phyloP scores from a whole-genome alignment of 2,113 vertebrate genomes.

The Drymodes brunneopygia region DNA sequence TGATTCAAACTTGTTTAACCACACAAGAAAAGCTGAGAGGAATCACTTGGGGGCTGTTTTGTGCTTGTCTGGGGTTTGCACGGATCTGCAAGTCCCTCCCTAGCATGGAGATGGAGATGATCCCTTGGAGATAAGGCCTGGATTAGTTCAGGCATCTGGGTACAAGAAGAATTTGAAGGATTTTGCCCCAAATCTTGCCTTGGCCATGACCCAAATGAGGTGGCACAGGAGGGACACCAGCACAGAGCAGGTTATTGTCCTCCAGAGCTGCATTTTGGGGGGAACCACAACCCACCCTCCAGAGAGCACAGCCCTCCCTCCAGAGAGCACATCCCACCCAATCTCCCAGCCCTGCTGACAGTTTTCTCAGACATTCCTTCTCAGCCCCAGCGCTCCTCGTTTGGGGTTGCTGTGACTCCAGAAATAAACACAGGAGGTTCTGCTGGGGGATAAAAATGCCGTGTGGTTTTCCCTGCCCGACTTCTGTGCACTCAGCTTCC shows the following conservation, averaged over 20 bases:
- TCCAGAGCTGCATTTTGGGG: fast-evolving
- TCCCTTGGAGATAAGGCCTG: neutral
- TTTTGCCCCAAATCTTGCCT: neutral
- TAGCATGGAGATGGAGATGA: neutral
- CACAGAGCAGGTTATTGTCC: neutral
- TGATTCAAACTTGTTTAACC: neutral
- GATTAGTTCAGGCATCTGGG: fast-evolving
- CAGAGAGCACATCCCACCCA: fast-evolving
- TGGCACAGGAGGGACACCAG: neutral
- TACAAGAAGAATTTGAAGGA: neutral
- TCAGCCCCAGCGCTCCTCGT: neutral
- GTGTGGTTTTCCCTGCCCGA: neutral
- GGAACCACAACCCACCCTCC: neutral
- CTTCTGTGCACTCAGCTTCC: neutral
- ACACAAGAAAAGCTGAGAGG: neutral
- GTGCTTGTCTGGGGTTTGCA: neutral
- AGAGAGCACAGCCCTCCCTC: neutral
- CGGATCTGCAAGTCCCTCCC: neutral
- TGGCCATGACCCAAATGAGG: neutral
- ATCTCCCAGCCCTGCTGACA: neutral
- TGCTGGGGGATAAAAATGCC: neutral
- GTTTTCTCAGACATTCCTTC: neutral
- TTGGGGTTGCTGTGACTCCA: neutral
- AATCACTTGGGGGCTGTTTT: neutral
- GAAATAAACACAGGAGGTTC: constrained; percentile 29